Base-by-base conservation (phyloP, 2,113 vertebrate species). In the Alexandromys fortis region DNA sequence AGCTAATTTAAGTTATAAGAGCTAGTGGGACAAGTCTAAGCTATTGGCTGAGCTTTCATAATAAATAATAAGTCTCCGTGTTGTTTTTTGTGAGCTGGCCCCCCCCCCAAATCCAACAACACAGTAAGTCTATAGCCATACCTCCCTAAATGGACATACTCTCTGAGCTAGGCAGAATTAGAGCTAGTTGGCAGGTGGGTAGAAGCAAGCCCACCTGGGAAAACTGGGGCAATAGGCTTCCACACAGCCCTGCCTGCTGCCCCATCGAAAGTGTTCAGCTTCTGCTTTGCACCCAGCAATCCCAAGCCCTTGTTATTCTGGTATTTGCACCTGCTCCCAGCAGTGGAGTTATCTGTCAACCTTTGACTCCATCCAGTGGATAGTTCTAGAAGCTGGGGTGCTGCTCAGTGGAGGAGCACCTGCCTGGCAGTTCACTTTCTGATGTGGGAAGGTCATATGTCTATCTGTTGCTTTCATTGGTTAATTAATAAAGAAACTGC, bases 261-360 rank as follows among this genome's bases (percentile, higher is more conserved):
- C 35, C 52, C 17, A 58, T 5, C 10, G 6, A 14, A 61, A 75
- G 75, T 0, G 5, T 75, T 13, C 0, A 1, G 24, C 24, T 72
- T 83, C 86, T 30, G 35, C 67, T 30, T 58, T 55, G 72, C 30
- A 73, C 17, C 76, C 12, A 47, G 10, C 42, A 47, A 8, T 26
- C 0, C 38, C 14, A 26, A 35, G 49, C 55, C 2, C 81, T 58
- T 19, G 45, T 30, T 83, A 8, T n/a, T 52, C 52, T 19, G 19
- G 10, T 47, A 38, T 49, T 30, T 78, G 42, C 21, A 70, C 10
- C 11, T 47, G 58, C 24, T 55, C 47, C 75, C 33, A 6, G 19
- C 30, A 19, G 55, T 77, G 67, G 65, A 8, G 55, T 70, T n/a
- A 45, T 26, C 78, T 86, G 87, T 90, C 35, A 45, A 45, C 72